These are phyloP conservation scores for Thalassophryne amazonica DNA, from an alignment of 2,797 vertebrate genomes.

Conservation along the genomic window DNA sequence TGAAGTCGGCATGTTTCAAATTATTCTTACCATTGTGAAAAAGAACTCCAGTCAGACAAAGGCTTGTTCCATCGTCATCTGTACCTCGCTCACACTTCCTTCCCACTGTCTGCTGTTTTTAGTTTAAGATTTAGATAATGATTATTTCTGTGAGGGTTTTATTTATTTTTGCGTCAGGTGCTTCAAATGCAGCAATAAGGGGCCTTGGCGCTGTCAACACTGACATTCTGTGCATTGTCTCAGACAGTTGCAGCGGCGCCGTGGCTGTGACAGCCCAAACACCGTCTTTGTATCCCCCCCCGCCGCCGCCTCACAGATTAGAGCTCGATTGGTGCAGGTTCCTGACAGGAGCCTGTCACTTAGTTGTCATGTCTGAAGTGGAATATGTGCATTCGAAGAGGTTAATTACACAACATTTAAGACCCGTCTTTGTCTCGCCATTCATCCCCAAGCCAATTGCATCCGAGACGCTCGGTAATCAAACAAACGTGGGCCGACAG, in stretches of 20 bases:
- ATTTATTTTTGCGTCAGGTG: neutral
- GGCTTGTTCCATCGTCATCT: slow-evolving; percentile 1
- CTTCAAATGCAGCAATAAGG: slow-evolving; percentile 29
- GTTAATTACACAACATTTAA: slow-evolving; percentile 73
- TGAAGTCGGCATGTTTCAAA: no score
- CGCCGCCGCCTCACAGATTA: slow-evolving; percentile 47
- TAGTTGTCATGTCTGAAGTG: slow-evolving; percentile 51
- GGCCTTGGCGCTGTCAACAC: slow-evolving; percentile 48
- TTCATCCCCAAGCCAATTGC: slow-evolving; percentile 49
- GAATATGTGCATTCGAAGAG: slow-evolving; percentile 61
- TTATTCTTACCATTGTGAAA: no score
- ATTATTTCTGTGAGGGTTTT: slow-evolving; percentile 25
- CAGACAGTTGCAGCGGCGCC: slow-evolving; percentile 48
- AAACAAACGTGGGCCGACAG: slow-evolving; percentile 65
- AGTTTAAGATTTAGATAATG: slow-evolving; percentile 38
- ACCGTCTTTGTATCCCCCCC: slow-evolving; percentile 49
- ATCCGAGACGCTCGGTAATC: slow-evolving; percentile 55
- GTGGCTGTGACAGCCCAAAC: slow-evolving; percentile 61
- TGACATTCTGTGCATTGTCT: slow-evolving; percentile 41
- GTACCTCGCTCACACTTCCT: slow-evolving; percentile 28
- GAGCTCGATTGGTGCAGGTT: slow-evolving; percentile 58
- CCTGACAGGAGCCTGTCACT: slow-evolving; percentile 66
- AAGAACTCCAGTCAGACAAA: slow-evolving; percentile 21
- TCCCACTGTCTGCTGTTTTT: slow-evolving; percentile 33
- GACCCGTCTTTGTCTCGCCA: slow-evolving; percentile 44